Evolutionary conservation across 2,888 invertebrate genomes (phyloP).

Genomic region (Sarcophaga carnaria): DNA sequence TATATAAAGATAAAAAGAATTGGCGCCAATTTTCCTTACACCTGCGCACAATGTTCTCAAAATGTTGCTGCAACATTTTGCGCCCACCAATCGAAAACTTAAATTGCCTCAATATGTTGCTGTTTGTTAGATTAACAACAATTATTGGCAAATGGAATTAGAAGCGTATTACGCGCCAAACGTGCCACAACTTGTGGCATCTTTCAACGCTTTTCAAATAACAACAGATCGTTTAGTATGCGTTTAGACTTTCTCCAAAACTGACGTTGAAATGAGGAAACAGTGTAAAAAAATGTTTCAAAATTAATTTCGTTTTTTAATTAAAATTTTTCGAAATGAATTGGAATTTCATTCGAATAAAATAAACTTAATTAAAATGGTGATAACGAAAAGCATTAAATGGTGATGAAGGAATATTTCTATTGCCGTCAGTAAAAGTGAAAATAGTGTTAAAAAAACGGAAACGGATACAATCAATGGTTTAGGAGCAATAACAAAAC

Average conservation of each 20-base stretch:
- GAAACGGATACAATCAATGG: conserved; percentile 53
- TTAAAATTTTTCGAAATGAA: neutral
- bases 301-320: neutral
- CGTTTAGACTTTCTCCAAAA: conserved; percentile 45
- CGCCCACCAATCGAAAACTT: neutral
- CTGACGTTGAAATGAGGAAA: conserved; percentile 37
- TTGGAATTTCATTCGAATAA: neutral
- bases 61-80: conserved; percentile 65
- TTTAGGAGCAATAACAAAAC: neutral
- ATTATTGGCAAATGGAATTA: conserved; percentile 40
- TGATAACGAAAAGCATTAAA: neutral
- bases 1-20: neutral
- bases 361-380: neutral
- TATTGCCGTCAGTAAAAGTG: neutral
- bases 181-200: conserved; percentile 63
- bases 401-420: neutral
- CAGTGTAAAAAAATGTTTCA: neutral
- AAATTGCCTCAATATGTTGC: conserved; percentile 45
- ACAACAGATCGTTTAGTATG: conserved; percentile 51
- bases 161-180: conserved; percentile 58
- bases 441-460: conserved; percentile 44
- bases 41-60: conserved; percentile 48
- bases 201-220: conserved; percentile 34
- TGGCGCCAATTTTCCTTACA: conserved; percentile 46
- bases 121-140: neutral